These are phyloP conservation scores for Drosophila leonis DNA, from an alignment of 2,888 invertebrate species.

Conservation along the genomic window DNA sequence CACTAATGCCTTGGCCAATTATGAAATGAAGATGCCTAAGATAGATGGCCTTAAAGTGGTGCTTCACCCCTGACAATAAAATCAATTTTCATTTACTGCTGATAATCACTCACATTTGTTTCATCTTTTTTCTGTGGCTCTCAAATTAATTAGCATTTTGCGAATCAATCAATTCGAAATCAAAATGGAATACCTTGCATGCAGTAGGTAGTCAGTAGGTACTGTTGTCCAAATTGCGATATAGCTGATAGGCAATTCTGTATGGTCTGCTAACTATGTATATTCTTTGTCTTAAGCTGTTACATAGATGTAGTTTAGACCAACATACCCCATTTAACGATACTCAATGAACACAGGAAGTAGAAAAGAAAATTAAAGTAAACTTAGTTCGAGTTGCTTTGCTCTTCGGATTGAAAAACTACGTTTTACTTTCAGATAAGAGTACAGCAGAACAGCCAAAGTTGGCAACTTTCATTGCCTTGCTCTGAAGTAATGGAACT, in stretches of 20 bases:
- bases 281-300: neutral
- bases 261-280: neutral
- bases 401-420: slow-evolving; percentile 18
- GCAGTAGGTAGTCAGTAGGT: neutral
- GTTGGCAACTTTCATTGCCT: slow-evolving; percentile 12
- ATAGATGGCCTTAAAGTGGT: slow-evolving; percentile 47
- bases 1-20: slow-evolving; percentile 44
- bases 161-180: slow-evolving; percentile 63
- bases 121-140: slow-evolving; percentile 1
- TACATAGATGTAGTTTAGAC: neutral
- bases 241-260: neutral
- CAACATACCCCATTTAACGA: neutral
- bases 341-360: neutral
- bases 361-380: slow-evolving; percentile 5
- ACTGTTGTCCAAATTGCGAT: neutral
- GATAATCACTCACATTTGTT: slow-evolving; percentile 48
- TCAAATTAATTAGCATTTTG: slow-evolving; percentile 60
- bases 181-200: neutral
- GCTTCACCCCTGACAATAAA: slow-evolving; percentile 31
- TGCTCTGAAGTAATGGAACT: slow-evolving; percentile 31
- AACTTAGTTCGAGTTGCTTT: slow-evolving; percentile 6
- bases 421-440: slow-evolving; percentile 11
- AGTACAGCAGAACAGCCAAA: slow-evolving; percentile 8
- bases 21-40: slow-evolving; percentile 35
- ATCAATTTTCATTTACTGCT: slow-evolving; percentile 19